phyloP scores from a whole-genome alignment of 2,113 vertebrate genomes.

The Cavia aperea region DNA sequence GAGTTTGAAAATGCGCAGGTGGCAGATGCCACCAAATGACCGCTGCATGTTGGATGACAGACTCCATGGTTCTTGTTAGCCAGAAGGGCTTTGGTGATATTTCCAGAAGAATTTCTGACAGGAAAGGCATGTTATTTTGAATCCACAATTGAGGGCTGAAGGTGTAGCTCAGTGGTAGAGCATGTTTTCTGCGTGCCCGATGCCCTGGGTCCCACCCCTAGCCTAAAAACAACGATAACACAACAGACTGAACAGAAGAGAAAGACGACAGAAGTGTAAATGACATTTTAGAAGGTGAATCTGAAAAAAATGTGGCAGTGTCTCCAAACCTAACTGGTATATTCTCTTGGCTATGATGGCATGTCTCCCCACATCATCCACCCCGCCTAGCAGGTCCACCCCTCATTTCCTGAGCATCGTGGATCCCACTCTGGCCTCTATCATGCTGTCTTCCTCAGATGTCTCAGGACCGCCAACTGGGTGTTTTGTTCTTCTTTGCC shows the following conservation, averaged over 20 bases:
- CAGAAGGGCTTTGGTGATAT: neutral
- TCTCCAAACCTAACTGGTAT: neutral
- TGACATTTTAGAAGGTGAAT: neutral
- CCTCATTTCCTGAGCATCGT: rapidly evolving
- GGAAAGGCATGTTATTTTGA: neutral
- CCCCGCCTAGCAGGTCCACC: rapidly evolving
- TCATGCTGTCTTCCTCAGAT: neutral
- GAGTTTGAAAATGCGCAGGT: neutral
- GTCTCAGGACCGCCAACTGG: neutral
- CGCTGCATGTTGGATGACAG: neutral
- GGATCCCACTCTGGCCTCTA: too few relatives aligned
- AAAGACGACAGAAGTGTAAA: neutral
- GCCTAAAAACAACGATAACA: neutral
- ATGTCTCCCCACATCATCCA: neutral
- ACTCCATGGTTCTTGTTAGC: neutral
- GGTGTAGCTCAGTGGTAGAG: neutral
- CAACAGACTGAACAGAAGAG: neutral
- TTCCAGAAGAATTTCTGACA: neutral
- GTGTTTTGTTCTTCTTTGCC: neutral
- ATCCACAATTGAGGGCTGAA: neutral
- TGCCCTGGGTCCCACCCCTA: neutral
- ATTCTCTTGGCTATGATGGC: neutral
- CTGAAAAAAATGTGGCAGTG: neutral
- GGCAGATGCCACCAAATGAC: neutral
- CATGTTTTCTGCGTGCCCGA: neutral